Evolutionary conservation across 2,888 invertebrate species (phyloP).

Genomic region (Laothoe populi): DNA sequence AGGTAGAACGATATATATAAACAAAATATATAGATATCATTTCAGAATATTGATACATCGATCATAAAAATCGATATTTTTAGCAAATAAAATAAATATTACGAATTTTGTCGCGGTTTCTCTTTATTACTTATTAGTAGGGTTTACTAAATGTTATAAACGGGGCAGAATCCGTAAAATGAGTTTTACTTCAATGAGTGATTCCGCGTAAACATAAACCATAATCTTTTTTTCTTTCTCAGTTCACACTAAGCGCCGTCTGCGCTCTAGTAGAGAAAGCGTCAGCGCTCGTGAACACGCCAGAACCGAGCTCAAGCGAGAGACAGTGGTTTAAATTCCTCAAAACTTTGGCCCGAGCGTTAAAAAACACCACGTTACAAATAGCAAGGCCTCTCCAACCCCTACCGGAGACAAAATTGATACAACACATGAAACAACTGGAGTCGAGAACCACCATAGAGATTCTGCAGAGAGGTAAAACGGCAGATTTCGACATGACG

Average conservation of each 20-base stretch:
- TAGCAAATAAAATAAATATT: too few relatives aligned
- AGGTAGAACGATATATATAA: too few relatives aligned
- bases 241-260: constrained; percentile 73
- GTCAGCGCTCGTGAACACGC: constrained; percentile 60
- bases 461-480: constrained; percentile 71
- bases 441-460: constrained; percentile 73
- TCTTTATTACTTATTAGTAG: too few relatives aligned
- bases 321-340: constrained; percentile 84
- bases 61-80: too few relatives aligned
- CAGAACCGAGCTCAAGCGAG: constrained; percentile 73
- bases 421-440: constrained; percentile 64
- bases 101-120: too few relatives aligned
- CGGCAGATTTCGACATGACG: constrained; percentile 69
- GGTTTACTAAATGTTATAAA: too few relatives aligned
- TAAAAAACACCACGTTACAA: constrained; percentile 62
- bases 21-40: too few relatives aligned
- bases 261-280: constrained; percentile 71
- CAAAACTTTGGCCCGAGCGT: constrained; percentile 74
- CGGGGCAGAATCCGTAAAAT: too few relatives aligned
- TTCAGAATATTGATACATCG: too few relatives aligned
- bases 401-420: constrained; percentile 53
- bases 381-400: constrained; percentile 63
- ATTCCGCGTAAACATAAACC: too few relatives aligned
- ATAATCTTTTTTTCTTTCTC: constrained; percentile 39
- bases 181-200: too few relatives aligned